A percentile compares a stretch with the other conserved stretches of the same genome.
Conservation (phyloP, 2,797 vertebrate species). For the Anolis apletophallus region DNA sequence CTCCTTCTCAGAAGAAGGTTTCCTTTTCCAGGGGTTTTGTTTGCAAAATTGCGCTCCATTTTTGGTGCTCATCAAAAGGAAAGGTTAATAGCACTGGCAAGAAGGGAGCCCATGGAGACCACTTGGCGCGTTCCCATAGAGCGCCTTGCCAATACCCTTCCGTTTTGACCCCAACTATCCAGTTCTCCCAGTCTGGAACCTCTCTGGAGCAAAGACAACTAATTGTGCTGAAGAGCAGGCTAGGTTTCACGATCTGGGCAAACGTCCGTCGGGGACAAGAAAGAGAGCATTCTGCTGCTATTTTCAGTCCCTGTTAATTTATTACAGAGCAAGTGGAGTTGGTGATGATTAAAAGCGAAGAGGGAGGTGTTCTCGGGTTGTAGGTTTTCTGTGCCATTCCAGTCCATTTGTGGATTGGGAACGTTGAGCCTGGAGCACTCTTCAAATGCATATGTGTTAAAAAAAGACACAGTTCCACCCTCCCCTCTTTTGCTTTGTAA, state of each 20-base stretch:
- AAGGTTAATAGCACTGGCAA: neutral
- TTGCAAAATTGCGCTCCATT: slow-evolving; percentile 13
- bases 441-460: neutral
- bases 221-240: slow-evolving; percentile 35
- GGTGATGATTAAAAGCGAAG: slow-evolving; percentile 40
- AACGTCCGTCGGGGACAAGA: slow-evolving; percentile 25
- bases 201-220: slow-evolving; percentile 33
- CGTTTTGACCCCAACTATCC: slow-evolving; percentile 38
- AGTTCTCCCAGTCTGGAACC: slow-evolving; percentile 16
- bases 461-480: neutral
- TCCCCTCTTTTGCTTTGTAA: too few relatives aligned
- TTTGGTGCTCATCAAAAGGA: neutral
- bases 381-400: slow-evolving; percentile 22
- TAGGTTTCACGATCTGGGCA: slow-evolving; percentile 40
- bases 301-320: slow-evolving; percentile 47
- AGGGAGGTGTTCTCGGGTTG: slow-evolving; percentile 8
- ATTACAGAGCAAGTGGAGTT: slow-evolving; percentile 43
- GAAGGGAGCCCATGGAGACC: slow-evolving; percentile 23
- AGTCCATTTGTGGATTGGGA: slow-evolving; percentile 7
- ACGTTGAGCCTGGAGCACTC: neutral
- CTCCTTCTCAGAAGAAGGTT: fast-evolving
- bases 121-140: slow-evolving; percentile 11
- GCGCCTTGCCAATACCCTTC: slow-evolving; percentile 32
- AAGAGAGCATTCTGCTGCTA: slow-evolving; percentile 40
- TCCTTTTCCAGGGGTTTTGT: slow-evolving; percentile 18